Evolutionary conservation across 2,113 vertebrate species (phyloP), one percentile per base, ranked within the genome.

Genomic region (Sinocyclocheilus maitianheensis): DNA sequence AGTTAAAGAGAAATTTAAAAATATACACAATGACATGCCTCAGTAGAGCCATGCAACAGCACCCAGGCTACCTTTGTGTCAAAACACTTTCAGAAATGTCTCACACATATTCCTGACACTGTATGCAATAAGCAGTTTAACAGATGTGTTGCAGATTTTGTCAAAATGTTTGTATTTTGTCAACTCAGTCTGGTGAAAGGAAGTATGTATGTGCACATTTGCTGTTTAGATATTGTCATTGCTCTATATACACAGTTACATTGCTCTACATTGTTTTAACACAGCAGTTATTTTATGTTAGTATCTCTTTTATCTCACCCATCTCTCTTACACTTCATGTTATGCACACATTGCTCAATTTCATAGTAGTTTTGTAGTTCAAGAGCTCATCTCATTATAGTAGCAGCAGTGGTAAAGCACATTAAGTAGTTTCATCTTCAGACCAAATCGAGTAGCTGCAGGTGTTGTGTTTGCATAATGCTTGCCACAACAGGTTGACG

Each of bases 391-490:
- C n/a, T 81, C 1, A 18, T 18, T 18, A 37, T 46, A 43, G 58
- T 10, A 37, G 11, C 55, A 14, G 20, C 16, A 40, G 12, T 46
- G n/a, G 14, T 18, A 78, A 78, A 76, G 40, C 40, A 76, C 7
- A 51, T 77, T 43, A 78, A 34, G 30, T 20, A 37, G 12, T 58
- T 55, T 78, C 6, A 9, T 24, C 72, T 13, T 76, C 43, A 24
- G 72, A 76, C 53, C 77, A 43, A 48, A 69, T 81, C 4, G 34
- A 72, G 34, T 40, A 16, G 37, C 81, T 87, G 34, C 30, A 72
- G 74, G 24, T 53, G 60, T 71, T 78, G 14, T 46, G 85, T 65
- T 40, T 67, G 71, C 22, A 2, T 77, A 71, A 76, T 65, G 43
- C 16, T 4, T 71, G 48, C 20, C 16, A 3, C 22, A 53, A 60